These are phyloP conservation scores for Otus sunia DNA, from an alignment of 2,113 vertebrate genomes.

Conservation along the genomic window DNA sequence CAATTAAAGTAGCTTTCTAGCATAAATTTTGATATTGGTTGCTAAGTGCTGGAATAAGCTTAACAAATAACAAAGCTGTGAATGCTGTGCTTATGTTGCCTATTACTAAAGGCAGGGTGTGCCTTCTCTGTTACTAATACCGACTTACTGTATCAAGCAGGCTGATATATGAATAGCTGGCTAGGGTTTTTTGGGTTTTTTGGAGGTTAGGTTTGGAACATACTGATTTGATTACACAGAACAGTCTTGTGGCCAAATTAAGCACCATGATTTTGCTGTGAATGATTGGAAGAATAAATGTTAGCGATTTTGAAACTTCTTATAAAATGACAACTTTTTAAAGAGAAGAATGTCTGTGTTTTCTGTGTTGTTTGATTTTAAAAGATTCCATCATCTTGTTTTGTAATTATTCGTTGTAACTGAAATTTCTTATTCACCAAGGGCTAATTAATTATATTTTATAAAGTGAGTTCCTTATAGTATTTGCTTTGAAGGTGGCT, in stretches of 20 bases:
- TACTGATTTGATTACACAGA: background rate
- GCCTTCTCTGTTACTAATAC: background rate
- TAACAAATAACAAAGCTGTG: background rate
- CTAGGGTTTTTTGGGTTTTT: background rate
- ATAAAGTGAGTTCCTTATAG: background rate
- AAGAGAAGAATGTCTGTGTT: background rate
- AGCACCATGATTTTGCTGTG: background rate
- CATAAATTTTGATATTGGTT: background rate
- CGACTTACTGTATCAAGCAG: background rate
- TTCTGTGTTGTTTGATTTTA: background rate
- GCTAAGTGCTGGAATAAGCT: background rate
- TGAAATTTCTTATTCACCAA: background rate
- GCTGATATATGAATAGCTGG: background rate
- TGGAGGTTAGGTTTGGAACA: background rate
- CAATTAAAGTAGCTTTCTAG: background rate
- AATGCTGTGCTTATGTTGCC: background rate
- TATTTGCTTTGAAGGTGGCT: background rate
- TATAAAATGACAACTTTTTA: background rate
- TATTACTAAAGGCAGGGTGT: background rate
- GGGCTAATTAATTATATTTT: background rate
- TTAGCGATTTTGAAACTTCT: background rate
- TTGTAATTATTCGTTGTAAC: background rate
- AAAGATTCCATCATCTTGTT: background rate
- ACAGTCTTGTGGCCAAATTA: background rate
- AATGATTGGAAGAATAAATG: background rate